phyloP scores from a whole-genome alignment of 2,797 vertebrate genomes.

The Notolepis coatsorum region DNA sequence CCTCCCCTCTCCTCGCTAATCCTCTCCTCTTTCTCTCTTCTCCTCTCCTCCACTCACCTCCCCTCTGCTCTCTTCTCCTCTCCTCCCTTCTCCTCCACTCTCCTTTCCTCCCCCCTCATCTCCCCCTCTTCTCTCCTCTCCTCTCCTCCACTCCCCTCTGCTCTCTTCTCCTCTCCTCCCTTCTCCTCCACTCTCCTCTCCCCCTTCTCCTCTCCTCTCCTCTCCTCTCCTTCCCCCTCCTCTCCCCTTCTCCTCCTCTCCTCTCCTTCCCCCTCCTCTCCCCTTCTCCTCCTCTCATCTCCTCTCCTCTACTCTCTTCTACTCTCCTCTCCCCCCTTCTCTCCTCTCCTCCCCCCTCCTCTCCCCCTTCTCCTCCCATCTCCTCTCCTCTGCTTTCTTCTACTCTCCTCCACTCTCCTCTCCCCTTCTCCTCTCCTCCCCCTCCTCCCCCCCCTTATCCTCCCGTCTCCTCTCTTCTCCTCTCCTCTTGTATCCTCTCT shows the following conservation, averaged over 20 bases:
- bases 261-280: too few relatives aligned
- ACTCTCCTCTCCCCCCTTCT: constrained; percentile 2
- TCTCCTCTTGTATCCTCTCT: not conserved
- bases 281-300: too few relatives aligned
- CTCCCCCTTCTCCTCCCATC: not conserved
- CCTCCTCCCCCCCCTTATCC: too few relatives aligned
- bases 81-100: constrained; percentile 1
- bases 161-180: not conserved
- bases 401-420: not conserved
- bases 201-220: not conserved
- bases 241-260: too few relatives aligned
- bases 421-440: too few relatives aligned
- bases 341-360: constrained; percentile 4
- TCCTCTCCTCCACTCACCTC: constrained; percentile 4
- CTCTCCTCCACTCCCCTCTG: constrained; percentile 16
- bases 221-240: too few relatives aligned
- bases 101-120: not conserved
- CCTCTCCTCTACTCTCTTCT: too few relatives aligned
- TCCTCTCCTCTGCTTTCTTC: constrained; percentile 14
- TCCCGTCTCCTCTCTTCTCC: constrained; percentile 12
- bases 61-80: constrained; percentile 30
- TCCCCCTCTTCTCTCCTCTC: constrained; percentile 1
- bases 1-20: not conserved
- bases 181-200: constrained; percentile 9
- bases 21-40: not conserved